These are phyloP conservation scores for Diaprepes abbreviatus DNA, from an alignment of 2,888 invertebrate species.

Conservation along the genomic window DNA sequence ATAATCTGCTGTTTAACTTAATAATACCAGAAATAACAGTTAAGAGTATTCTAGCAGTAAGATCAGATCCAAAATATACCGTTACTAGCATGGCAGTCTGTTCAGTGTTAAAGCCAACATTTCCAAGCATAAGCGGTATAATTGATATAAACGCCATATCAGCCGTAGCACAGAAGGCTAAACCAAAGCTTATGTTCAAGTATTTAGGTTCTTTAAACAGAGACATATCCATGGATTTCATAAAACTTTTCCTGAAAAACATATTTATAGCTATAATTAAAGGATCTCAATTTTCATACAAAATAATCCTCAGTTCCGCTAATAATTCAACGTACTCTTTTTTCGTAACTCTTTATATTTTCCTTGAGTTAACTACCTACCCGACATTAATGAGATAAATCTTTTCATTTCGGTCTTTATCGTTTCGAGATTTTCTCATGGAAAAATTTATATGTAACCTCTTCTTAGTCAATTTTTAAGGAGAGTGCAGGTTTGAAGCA, in stretches of 20 bases:
- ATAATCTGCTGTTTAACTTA: conserved; percentile 74
- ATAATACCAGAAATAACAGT: conserved; percentile 75
- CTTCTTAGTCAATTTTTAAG: too few relatives aligned
- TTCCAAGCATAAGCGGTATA: conserved; percentile 75
- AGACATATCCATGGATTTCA: conserved; percentile 74
- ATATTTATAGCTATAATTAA: too few relatives aligned
- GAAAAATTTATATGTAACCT: too few relatives aligned
- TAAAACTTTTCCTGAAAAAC: conserved; percentile 68
- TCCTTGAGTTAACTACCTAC: too few relatives aligned
- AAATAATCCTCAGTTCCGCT: too few relatives aligned
- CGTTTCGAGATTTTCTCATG: too few relatives aligned
- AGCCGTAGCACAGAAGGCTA: conserved; percentile 77
- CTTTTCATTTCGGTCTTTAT: too few relatives aligned
- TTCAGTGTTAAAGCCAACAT: conserved; percentile 71
- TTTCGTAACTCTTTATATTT: too few relatives aligned
- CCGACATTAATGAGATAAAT: too few relatives aligned
- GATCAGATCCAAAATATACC: conserved; percentile 78
- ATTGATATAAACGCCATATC: conserved; percentile 80
- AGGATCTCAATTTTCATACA: too few relatives aligned
- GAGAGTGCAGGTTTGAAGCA: too few relatives aligned
- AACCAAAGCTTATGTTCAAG: conserved; percentile 79
- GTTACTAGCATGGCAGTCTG: conserved; percentile 79
- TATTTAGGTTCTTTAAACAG: conserved; percentile 75
- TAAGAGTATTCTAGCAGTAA: conserved; percentile 75
- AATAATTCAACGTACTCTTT: too few relatives aligned